Evolutionary conservation across 2,113 vertebrate species (phyloP).

Genomic region (Nannospalax galili): DNA sequence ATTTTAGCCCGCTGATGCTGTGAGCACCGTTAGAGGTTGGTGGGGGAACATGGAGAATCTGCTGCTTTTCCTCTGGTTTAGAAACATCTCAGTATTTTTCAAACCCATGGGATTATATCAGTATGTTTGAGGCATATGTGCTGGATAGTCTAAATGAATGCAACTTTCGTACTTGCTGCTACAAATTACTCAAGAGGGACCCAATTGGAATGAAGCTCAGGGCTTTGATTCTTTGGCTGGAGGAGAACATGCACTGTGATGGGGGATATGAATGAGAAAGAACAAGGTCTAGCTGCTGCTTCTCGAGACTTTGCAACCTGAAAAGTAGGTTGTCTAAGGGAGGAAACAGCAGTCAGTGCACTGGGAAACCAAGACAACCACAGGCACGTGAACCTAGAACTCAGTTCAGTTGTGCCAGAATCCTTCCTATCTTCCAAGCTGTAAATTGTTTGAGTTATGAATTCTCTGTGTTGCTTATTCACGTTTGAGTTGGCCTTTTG

Average conservation of each 20-base stretch:
- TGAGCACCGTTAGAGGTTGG: background rate
- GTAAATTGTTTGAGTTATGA: background rate
- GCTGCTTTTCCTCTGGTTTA: background rate
- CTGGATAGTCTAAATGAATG: background rate
- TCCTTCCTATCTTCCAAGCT: background rate
- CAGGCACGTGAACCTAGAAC: background rate
- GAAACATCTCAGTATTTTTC: slow-evolving; percentile 29
- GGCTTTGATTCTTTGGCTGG: background rate
- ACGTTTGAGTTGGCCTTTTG: slow-evolving; percentile 35
- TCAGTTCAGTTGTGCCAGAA: background rate
- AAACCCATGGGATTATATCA: background rate
- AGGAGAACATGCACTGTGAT: background rate
- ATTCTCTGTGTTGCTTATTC: background rate
- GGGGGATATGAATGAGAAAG: background rate
- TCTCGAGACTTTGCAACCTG: background rate
- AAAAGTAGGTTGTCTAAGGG: slow-evolving; percentile 7
- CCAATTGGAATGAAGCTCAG: background rate
- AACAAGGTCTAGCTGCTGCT: background rate
- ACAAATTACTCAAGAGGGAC: slow-evolving; percentile 4
- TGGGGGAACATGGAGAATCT: background rate
- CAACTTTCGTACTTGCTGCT: background rate
- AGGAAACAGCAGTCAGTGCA: background rate
- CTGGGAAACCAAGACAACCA: background rate
- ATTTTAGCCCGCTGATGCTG: background rate
- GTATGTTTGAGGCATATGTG: background rate